Conservation (phyloP, 1,140 invertebrate genomes). For the Semibalanus balanoides region DNA sequence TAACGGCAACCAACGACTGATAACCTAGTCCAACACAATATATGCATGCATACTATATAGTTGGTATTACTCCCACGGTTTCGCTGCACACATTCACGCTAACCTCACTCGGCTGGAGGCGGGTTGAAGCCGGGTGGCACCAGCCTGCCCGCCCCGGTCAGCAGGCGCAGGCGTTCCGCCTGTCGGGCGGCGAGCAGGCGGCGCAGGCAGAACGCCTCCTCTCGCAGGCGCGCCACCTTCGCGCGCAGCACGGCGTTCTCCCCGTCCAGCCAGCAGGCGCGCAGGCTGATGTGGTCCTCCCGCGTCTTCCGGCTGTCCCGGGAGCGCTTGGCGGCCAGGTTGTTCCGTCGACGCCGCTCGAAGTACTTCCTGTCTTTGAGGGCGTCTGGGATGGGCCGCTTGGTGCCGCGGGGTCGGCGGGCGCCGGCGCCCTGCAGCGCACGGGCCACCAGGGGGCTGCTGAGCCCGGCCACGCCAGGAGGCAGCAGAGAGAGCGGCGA, state of each 20-base stretch:
- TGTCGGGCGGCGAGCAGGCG: conserved; percentile 36
- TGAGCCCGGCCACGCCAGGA: not conserved
- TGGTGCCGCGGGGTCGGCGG: conserved; percentile 56
- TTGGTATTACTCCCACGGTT: no score
- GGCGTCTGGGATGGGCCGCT: conserved; percentile 69
- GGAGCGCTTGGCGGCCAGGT: conserved; percentile 80
- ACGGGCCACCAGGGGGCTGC: conserved; percentile 23
- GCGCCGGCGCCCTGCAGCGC: conserved; percentile 27
- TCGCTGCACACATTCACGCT: no score
- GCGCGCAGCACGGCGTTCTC: conserved; percentile 69
- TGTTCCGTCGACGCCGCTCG: conserved; percentile 69
- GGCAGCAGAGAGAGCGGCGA: no score
- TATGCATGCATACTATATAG: no score
- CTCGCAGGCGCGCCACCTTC: conserved; percentile 58
- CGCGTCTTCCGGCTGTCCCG: conserved; percentile 65
- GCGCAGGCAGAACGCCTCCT: conserved; percentile 56
- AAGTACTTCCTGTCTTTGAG: conserved; percentile 81
- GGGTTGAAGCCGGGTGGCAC: no score
- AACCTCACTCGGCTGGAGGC: no score
- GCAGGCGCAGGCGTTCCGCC: no score
- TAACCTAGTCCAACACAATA: no score
- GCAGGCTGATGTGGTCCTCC: conserved; percentile 69
- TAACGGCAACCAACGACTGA: no score
- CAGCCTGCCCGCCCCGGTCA: no score
- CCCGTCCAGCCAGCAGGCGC: conserved; percentile 62